Conservation (phyloP, 2,797 vertebrate genomes). For the Graptemys geographica region DNA sequence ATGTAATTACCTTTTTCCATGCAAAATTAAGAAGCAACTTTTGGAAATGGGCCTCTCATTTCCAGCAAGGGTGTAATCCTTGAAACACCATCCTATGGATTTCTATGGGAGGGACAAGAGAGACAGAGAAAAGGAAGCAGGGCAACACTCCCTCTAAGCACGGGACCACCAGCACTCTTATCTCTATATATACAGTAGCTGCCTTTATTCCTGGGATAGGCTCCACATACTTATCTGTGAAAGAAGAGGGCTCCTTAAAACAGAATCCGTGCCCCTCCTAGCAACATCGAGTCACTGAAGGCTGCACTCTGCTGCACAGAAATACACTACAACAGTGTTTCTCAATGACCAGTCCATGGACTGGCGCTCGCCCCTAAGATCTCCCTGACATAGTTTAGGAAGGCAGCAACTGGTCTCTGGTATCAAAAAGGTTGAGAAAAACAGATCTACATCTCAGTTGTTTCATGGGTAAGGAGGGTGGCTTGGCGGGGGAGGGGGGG, state of each 20-base stretch:
- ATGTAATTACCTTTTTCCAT: background rate
- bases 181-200: background rate
- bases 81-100: background rate
- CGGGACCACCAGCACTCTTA: background rate
- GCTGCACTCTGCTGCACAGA: background rate
- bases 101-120: background rate
- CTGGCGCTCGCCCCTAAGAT: too few species aligned
- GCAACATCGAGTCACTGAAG: background rate
- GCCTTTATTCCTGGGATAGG: background rate
- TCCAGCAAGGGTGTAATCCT: background rate
- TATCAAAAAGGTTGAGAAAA: background rate
- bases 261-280: background rate
- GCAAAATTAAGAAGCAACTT: accelerated
- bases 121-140: background rate
- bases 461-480: background rate
- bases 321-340: background rate
- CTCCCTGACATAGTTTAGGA: background rate
- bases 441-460: background rate
- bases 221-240: background rate
- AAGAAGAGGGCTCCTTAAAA: conserved; percentile 26
- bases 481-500: background rate
- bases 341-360: too few species aligned
- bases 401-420: background rate
- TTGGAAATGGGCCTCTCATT: background rate
- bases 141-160: background rate